Base-by-base conservation (phyloP, 2,113 vertebrate genomes). In the Toxotes chatareus region DNA sequence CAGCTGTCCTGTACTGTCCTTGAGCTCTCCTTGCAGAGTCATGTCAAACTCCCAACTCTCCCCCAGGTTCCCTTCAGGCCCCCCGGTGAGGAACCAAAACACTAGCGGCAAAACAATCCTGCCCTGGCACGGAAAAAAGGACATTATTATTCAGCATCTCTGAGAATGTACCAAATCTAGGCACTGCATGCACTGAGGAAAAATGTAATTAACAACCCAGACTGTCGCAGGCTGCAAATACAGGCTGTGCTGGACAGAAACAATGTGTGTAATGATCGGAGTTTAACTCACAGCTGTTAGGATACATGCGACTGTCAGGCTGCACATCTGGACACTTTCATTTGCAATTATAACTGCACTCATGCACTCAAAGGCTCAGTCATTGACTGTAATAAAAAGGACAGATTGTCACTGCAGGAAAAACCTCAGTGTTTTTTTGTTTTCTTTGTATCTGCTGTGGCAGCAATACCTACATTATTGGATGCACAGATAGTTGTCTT, bases 11-110 rank as follows among this genome's bases (percentile, higher is more conserved):
- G 69, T 17, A 6, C 73, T 78, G 64, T 87, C 91, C 91, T 92
- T 91, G 73, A 84, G 83, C 53, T 90, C 67, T 89, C 90, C 87
- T 91, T 85, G 88, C 76, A 82, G 62, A 77, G 73, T 65, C 72
- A 73, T 31, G 78, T 89, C 87, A 86, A 88, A 86, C 66, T 76
- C 62, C 63, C 34, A 9, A 27, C 55, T 82, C 63, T 74, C 79
- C 89, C 51, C 62, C 47, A 76, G 76, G 80, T 66, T 76, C 68
- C 76, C 85, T 80, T 21, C 63, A 65, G 86, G 76, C 76, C 72
- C 56, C 0, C 56, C 0, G 5, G 44, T 4, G 73, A 59, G 57
- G 46, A 76, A 68, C 73, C 10, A 3, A 79, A 78, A 69, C 60
- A 79, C 69, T 82, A 73, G 40, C 21, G 7, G 44, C 66, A 27